These are phyloP conservation scores for Venustaconcha ellipsiformis DNA, from an alignment of 1,140 invertebrate genomes.

Conservation along the genomic window DNA sequence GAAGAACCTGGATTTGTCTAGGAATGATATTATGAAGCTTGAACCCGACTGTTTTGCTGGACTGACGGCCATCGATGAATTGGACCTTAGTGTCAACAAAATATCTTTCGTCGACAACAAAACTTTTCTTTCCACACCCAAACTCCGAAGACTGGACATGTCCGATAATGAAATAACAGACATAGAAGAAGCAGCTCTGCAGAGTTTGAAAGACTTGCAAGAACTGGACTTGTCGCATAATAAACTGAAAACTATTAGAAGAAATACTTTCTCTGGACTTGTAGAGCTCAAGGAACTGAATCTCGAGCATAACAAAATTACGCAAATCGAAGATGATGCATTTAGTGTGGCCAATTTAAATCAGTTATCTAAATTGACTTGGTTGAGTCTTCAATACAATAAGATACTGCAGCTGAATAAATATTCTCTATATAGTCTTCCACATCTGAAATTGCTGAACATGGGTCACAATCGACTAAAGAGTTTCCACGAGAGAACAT, in stretches of 20 bases:
- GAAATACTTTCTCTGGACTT: conserved; percentile 36
- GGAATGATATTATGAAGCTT: conserved; percentile 29
- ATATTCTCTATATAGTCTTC: conserved; percentile 32
- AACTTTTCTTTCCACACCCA: conserved; percentile 18
- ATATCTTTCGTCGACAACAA: conserved; percentile 26
- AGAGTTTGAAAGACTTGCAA: conserved; percentile 18
- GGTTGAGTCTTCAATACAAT: conserved; percentile 41
- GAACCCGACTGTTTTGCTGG: conserved; percentile 28
- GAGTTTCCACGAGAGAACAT: conserved; percentile 26
- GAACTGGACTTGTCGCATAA: conserved; percentile 38
- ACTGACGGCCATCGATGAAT: conserved; percentile 13
- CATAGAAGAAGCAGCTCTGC: conserved; percentile 26
- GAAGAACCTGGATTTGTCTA: conserved; percentile 24
- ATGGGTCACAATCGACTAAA: conserved; percentile 36
- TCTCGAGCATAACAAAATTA: conserved; percentile 36
- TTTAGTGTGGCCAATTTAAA: conserved; percentile 38
- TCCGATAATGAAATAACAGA: conserved; percentile 33
- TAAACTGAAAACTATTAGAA: conserved; percentile 27
- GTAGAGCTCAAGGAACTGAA: conserved; percentile 31
- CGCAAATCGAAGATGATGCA: conserved; percentile 35
- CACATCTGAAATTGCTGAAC: conserved; percentile 43
- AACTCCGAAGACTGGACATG: conserved; percentile 23
- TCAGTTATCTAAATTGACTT: conserved; percentile 38
- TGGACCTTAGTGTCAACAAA: conserved; percentile 30
- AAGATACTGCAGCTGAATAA: conserved; percentile 18